These are phyloP conservation scores for Chaetophractus vellerosus DNA, from an alignment of 2,797 vertebrate species.

Conservation along the genomic window DNA sequence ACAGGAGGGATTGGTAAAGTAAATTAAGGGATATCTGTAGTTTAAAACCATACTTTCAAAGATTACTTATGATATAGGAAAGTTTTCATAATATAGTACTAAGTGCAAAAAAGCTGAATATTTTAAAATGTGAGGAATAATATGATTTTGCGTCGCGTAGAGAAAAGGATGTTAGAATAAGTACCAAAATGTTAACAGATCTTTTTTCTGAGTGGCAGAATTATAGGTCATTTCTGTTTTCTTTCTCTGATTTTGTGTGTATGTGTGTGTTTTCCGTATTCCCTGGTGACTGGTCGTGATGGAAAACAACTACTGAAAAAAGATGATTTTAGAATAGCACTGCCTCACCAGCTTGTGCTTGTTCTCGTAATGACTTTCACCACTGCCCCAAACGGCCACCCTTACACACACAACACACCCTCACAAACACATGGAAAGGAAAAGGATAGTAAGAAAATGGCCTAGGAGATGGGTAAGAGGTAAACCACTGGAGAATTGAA, in stretches of 20 bases:
- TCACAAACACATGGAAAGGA: not conserved
- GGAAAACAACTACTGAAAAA: not conserved
- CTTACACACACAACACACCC: not conserved
- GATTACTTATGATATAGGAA: not conserved
- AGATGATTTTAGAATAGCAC: not conserved
- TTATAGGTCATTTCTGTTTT: not conserved
- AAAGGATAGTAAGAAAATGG: not conserved
- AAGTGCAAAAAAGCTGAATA: not conserved
- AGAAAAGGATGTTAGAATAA: not conserved
- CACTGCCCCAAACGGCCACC: not conserved
- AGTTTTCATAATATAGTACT: not conserved
- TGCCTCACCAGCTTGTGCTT: not conserved
- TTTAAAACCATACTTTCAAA: constrained; percentile 7
- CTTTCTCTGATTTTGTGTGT: not conserved
- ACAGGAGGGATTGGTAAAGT: not conserved
- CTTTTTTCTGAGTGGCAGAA: not conserved
- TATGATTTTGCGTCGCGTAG: not conserved
- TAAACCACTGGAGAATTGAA: not conserved
- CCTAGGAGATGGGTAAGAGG: not conserved
- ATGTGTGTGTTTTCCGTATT: not conserved
- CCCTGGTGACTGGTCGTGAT: not conserved
- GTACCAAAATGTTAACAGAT: not conserved
- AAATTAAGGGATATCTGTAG: not conserved
- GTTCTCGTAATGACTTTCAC: not conserved
- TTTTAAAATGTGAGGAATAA: not conserved